Percentiles rank a stretch among this genome's conserved stretches.
Evolutionary conservation across 1,140 invertebrate genomes (phyloP).

Genomic region (Drosophila malerkotliana): DNA sequence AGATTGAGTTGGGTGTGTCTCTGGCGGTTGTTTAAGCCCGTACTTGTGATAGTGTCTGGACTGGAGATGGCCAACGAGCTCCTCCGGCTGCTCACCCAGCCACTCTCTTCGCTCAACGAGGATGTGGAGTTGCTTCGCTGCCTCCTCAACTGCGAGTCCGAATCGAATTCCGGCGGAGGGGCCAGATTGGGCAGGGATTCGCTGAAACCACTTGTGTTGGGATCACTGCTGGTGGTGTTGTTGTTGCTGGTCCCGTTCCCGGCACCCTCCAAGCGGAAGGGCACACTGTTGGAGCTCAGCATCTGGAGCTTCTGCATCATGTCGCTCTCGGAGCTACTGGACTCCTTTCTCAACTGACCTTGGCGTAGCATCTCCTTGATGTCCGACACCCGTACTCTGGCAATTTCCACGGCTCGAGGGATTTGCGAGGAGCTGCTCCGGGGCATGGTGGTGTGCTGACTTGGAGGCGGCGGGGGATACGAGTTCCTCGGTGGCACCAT

Average conservation of each 20-base stretch:
- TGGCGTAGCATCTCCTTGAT: conserved; percentile 82
- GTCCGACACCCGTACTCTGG: conserved; percentile 74
- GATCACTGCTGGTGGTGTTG: conserved; percentile 75
- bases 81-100: conserved; percentile 89
- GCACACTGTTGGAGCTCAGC: conserved; percentile 71
- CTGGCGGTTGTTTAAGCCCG: conserved; percentile 76
- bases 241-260: conserved; percentile 81
- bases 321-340: conserved; percentile 77
- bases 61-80: conserved; percentile 86
- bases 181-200: conserved; percentile 88
- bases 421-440: conserved; percentile 74
- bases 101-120: conserved; percentile 90
- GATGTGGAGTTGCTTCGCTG: conserved; percentile 87
- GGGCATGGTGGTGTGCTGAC: conserved; percentile 74
- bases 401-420: conserved; percentile 76
- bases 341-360: conserved; percentile 68
- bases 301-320: conserved; percentile 73
- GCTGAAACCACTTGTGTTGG: conserved; percentile 82
- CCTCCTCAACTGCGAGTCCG: conserved; percentile 53
- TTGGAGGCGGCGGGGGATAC: conserved; percentile 85
- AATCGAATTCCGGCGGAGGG: conserved; percentile 84
- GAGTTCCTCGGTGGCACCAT: conserved; percentile 86
- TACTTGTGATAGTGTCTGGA: conserved; percentile 84
- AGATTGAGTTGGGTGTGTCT: conserved; percentile 66
- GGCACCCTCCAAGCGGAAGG: conserved; percentile 54